Evolutionary conservation across 2,888 invertebrate species (phyloP), one percentile per base, ranked within the genome.

Genomic region (Leptura quadrifasciata): DNA sequence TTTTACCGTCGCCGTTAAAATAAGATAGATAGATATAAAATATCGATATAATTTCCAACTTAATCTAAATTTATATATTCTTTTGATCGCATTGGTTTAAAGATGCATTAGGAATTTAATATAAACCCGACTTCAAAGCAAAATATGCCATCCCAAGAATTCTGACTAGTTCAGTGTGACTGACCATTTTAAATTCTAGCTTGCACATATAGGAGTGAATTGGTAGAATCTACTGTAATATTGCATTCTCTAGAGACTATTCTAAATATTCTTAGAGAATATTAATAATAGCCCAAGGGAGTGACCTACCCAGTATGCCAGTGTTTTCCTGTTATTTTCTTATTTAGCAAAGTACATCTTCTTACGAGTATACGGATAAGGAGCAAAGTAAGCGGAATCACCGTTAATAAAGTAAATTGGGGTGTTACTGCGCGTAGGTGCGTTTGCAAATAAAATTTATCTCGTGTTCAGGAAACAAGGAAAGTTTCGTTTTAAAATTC

Each of bases 241-340:
- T 47, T 47, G n/a, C 47, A 47, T 47, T 47, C 47, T 47, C n/a
- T n/a, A 47, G 15, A n/a, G 47, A n/a, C 47, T 47, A 15, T n/a
- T 47, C n/a, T 47, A 2, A 47, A 15, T 39, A 2, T 39, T 15
- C 39, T 15, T 39, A 12, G 12, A 15, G 39, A 39, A 47, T 47
- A 47, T 15, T 47, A 47, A 47, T 47, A 2, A 15, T 1, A n/a
- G n/a, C n/a, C 3, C 5, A 47, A 47, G 47, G n/a, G 47, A 47
- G 47, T 47, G 47, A n/a, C 47, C n/a, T 47, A 47, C n/a, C n/a
- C 47, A 47, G 47, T 47, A 47, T 47, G 47, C 47, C 47, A 47
- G 6, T 47, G 47, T 47, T n/a, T n/a, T 47, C n/a, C 4, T 47
- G 4, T 47, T 47, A n/a, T 47, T 47, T 47, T n/a, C 47, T n/a